Conservation (phyloP, 2,113 vertebrate species). For the Acanthochromis polyacanthus region DNA sequence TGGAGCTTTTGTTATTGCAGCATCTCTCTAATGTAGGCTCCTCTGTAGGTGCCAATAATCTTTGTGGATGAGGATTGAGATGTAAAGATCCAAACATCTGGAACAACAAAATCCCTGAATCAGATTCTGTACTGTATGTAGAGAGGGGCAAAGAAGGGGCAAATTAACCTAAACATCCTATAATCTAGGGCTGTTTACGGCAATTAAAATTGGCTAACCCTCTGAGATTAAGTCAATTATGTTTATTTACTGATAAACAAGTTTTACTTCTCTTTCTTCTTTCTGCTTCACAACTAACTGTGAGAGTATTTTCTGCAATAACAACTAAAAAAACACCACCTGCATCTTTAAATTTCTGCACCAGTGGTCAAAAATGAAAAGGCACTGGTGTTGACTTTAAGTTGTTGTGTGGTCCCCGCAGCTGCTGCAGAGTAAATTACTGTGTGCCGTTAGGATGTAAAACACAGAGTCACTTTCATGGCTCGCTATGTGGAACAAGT, state of each 20-base stretch:
- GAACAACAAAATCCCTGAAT: constrained; percentile 42
- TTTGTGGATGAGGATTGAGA: constrained; percentile 22
- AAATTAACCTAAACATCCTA: constrained; percentile 29
- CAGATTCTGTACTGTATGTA: constrained; percentile 6
- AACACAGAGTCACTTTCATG: constrained; percentile 71
- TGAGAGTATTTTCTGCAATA: neutral
- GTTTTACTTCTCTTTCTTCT: too few species aligned
- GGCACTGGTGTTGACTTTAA: neutral
- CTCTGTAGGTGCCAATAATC: constrained; percentile 48
- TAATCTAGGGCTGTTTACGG: neutral
- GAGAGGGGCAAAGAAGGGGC: constrained; percentile 1
- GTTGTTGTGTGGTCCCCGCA: constrained; percentile 11
- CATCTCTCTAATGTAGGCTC: neutral
- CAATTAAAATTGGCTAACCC: neutral
- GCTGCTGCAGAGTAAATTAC: constrained; percentile 47
- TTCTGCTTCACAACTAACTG: neutral
- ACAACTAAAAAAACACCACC: too few species aligned
- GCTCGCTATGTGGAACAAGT: constrained; percentile 67
- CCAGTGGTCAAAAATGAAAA: constrained; percentile 21
- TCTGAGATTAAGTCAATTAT: neutral
- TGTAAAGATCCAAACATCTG: constrained; percentile 51
- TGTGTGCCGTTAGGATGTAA: constrained; percentile 56
- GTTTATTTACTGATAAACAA: too few species aligned
- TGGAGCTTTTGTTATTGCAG: constrained; percentile 26
- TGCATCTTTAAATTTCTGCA: constrained; percentile 18